Percentiles rank a stretch among this genome's conserved stretches.
Conservation (phyloP, 2,888 invertebrate genomes). For the Lasioglossum vierecki region DNA sequence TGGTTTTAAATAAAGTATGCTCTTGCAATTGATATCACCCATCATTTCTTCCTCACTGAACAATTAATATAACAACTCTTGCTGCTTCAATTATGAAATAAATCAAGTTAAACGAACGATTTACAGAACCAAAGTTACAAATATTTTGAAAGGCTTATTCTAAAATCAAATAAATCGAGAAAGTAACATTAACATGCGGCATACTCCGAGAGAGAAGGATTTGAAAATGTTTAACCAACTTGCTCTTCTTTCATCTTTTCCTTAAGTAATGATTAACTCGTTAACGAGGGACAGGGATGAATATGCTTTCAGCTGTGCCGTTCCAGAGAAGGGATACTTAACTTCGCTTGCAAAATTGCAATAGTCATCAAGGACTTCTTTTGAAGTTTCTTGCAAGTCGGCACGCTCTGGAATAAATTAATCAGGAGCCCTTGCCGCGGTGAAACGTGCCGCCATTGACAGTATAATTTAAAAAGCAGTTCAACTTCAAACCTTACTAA, state of each 20-base stretch:
- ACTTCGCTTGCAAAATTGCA: constrained; percentile 1
- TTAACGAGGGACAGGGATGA: background rate
- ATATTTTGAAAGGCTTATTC: background rate
- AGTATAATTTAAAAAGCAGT: background rate
- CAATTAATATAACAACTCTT: background rate
- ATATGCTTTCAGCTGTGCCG: background rate
- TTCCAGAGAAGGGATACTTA: background rate
- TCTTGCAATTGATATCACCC: background rate
- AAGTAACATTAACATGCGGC: background rate
- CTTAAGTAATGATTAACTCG: constrained; percentile 7
- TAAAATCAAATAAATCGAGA: background rate
- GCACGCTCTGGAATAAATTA: background rate
- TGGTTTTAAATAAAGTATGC: background rate
- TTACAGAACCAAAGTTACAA: background rate
- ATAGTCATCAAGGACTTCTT: constrained; percentile 1
- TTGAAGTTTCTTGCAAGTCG: background rate
- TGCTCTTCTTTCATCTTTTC: background rate
- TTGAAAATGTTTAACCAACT: background rate
- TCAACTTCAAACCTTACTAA: background rate
- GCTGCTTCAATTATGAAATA: too few relatives aligned
- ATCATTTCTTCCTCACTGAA: background rate
- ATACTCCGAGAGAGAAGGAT: background rate
- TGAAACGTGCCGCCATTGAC: background rate
- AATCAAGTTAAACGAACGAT: background rate
- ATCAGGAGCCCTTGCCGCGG: background rate